Evolutionary conservation across 2,888 invertebrate genomes (phyloP).

Genomic region (Philereme transversata): DNA sequence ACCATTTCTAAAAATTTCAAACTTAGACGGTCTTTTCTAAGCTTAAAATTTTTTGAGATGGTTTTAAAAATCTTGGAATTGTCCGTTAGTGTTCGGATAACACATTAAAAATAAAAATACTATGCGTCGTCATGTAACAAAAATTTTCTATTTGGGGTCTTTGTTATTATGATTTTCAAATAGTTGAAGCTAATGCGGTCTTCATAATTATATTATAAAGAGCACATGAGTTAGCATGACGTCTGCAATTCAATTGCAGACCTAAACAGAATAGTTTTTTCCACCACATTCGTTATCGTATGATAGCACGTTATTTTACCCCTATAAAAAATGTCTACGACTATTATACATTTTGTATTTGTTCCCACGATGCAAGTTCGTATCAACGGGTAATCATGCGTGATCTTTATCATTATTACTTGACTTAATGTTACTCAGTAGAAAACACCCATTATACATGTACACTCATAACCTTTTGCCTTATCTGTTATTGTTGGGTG

Average conservation of each 20-base stretch:
- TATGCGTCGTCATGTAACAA: constrained; percentile 55
- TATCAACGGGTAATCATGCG: constrained; percentile 30
- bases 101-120: too few species aligned
- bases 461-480: constrained; percentile 19
- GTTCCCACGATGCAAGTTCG: constrained; percentile 34
- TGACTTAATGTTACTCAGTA: constrained; percentile 22
- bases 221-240: too few species aligned
- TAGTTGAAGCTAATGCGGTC: constrained; percentile 34
- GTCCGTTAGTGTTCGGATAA: too few species aligned
- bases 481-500: constrained; percentile 21
- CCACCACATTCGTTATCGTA: too few species aligned
- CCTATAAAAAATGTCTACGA: neutral
- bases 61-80: too few species aligned
- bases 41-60: too few species aligned
- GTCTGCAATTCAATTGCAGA: too few species aligned
- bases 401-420: constrained; percentile 34
- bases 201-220: too few species aligned
- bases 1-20: too few species aligned
- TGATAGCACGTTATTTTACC: too few species aligned
- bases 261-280: too few species aligned
- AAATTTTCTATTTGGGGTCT: constrained; percentile 69
- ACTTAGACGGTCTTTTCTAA: too few species aligned
- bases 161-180: constrained; percentile 48
- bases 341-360: neutral
- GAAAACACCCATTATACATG: constrained; percentile 21